phyloP scores from a whole-genome alignment of 2,888 invertebrate species.

The Dimorphilus gyrociliatus region DNA sequence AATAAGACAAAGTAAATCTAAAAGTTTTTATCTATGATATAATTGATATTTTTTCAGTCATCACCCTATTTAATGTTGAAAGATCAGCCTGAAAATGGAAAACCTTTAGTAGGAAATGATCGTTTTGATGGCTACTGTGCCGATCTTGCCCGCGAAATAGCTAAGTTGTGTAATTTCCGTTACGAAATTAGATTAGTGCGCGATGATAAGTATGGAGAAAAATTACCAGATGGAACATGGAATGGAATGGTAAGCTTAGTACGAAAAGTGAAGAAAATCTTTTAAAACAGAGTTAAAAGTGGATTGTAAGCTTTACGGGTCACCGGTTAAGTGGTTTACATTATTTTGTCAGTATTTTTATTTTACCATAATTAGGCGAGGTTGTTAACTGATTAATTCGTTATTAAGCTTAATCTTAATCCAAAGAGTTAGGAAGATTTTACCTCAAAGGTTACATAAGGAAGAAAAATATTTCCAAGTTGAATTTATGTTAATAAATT shows the following conservation, averaged over 20 bases:
- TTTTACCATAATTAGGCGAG: too few relatives aligned
- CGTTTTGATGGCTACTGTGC: conserved; percentile 45
- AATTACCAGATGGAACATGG: conserved; percentile 22
- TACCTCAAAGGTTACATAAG: too few relatives aligned
- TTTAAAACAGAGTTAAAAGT: not conserved
- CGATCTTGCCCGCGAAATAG: conserved; percentile 35
- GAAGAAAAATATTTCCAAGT: too few relatives aligned
- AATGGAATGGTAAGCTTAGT: conserved; percentile 36
- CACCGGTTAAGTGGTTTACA: too few relatives aligned
- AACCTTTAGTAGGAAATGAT: conserved; percentile 59
- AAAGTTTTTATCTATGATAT: not conserved
- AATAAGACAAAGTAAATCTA: not conserved
- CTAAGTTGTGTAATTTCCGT: conserved; percentile 30
- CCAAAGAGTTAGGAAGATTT: too few relatives aligned
- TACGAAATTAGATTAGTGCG: conserved; percentile 18
- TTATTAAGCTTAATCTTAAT: too few relatives aligned
- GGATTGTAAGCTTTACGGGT: too few relatives aligned
- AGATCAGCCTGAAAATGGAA: conserved; percentile 17
- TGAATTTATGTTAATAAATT: too few relatives aligned
- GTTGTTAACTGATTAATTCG: too few relatives aligned
- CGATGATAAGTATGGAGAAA: conserved; percentile 13
- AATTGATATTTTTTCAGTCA: conserved; percentile 14
- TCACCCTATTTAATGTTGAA: conserved; percentile 25
- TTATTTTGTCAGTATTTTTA: too few relatives aligned
- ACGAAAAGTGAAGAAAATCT: conserved; percentile 18